A percentile compares a stretch with the other conserved stretches of the same genome.
These are phyloP conservation scores for Spodoptera exigua DNA, from an alignment of 2,888 invertebrate genomes.

Conservation along the genomic window DNA sequence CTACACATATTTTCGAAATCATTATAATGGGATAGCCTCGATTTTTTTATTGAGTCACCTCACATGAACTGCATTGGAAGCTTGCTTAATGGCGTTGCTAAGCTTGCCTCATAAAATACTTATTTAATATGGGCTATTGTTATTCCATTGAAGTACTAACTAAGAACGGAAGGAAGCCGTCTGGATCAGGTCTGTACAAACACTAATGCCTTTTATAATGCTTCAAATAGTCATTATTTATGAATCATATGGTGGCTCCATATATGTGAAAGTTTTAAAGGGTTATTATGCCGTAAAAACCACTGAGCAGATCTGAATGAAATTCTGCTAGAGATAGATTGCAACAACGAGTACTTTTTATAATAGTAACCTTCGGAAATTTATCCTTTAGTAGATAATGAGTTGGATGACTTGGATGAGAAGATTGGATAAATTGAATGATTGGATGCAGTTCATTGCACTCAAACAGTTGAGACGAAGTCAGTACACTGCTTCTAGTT, in stretches of 20 bases:
- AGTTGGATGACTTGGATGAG: constrained; percentile 2
- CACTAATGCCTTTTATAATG: neutral
- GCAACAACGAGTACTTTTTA: no score
- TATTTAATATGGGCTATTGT: constrained; percentile 15
- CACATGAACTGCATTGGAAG: no score
- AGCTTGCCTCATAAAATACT: no score
- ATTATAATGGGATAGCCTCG: no score
- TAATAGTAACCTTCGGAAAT: no score
- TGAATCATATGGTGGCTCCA: no score
- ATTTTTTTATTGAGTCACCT: no score
- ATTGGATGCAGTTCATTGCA: constrained; percentile 32
- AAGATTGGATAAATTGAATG: constrained; percentile 34
- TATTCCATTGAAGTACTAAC: constrained; percentile 22
- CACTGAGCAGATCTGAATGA: constrained; percentile 6
- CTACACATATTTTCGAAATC: no score
- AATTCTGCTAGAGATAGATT: constrained; percentile 9
- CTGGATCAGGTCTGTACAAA: constrained; percentile 21
- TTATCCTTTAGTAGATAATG: constrained; percentile 20
- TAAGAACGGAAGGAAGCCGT: constrained; percentile 44
- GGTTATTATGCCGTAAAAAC: no score
- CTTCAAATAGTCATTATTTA: no score
- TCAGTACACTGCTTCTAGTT: neutral
- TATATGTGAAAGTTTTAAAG: no score
- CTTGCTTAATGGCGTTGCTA: no score
- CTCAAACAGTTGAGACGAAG: constrained; percentile 3